Evolutionary conservation across 2,797 vertebrate species (phyloP).

Genomic region (Enteromius argenteus): DNA sequence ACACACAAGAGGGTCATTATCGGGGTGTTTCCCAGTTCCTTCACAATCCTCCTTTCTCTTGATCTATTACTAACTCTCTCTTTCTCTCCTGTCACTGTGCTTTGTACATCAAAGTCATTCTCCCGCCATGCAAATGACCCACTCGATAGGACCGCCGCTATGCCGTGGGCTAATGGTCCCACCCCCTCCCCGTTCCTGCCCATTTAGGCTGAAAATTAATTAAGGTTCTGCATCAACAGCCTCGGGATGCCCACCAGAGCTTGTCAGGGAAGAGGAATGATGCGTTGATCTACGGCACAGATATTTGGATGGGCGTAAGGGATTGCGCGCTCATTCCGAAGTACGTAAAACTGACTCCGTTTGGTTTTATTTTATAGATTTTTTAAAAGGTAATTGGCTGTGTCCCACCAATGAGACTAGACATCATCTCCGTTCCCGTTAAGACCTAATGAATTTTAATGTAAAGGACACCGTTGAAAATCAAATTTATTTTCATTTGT

Average conservation of each 20-base stretch:
- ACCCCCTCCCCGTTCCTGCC: slow-evolving; percentile 57
- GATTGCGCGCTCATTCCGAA: slow-evolving; percentile 8
- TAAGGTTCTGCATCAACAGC: slow-evolving; percentile 70
- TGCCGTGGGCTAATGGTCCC: slow-evolving; percentile 66
- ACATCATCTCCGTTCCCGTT: background rate
- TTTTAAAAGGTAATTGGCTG: background rate
- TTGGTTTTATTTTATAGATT: slow-evolving; percentile 34
- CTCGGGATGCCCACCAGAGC: slow-evolving; percentile 59
- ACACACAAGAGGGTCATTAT: slow-evolving; percentile 37
- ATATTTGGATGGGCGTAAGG: slow-evolving; percentile 50
- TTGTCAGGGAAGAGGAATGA: slow-evolving; percentile 38
- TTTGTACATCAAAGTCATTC: slow-evolving; percentile 68
- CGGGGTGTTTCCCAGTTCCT: slow-evolving; percentile 35
- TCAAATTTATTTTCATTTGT: slow-evolving; percentile 53
- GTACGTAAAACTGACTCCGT: background rate
- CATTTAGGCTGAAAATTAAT: slow-evolving; percentile 75
- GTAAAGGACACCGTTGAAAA: slow-evolving; percentile 38
- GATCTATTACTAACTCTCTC: slow-evolving; percentile 6
- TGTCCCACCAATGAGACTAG: slow-evolving; percentile 15
- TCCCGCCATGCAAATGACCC: slow-evolving; percentile 60
- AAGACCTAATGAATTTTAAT: slow-evolving; percentile 51
- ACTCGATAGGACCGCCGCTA: slow-evolving; percentile 60
- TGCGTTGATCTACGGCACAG: slow-evolving; percentile 50
- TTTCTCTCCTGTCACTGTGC: slow-evolving; percentile 15
- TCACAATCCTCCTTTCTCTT: background rate